Evolutionary conservation across 2,113 vertebrate species (phyloP), one percentile per base, ranked within the genome.

Genomic region (Ctenodactylus gundi): DNA sequence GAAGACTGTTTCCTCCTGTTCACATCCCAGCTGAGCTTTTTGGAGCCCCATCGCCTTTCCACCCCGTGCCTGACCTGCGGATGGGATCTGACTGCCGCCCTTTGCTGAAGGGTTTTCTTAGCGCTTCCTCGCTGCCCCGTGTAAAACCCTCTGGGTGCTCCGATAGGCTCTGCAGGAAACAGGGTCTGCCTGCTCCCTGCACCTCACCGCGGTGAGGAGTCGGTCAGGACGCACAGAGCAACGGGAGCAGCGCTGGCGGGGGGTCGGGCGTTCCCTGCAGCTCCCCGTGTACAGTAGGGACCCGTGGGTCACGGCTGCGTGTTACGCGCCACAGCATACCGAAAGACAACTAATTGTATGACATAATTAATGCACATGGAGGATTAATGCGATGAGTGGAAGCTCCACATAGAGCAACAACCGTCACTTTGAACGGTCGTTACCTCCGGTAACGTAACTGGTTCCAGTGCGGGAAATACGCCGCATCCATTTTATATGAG

Each of bases 41-140:
- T 18, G 85, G 15, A 92, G 67, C 46, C 76, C 29, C 8, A 41
- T 94, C 93, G 41, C 77, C 96, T 29, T 27, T 94, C 92, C 96
- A 94, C 97, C 95, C 95, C 97, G 95, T 97, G 90, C 62, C 46
- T 98, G 92, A 97, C 96, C 89, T 93, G 95, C 90, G 68, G 70
- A 75, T 94, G 49, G 94, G 97, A 87, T 95, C 92, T 97, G 17
- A 95, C 96, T 97, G 87, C 96, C 98, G 93, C 73, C n/a, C 91
- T 97, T 97, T 98, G 93, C 83, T 96, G 85, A 95, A 96, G 97
- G 97, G 92, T 98, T 87, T 96, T 97, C 93, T 95, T 96, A 94
- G 85, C 88, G 55, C 10, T 18, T 97, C 97, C 97, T 98, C 96
- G 53, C 93, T 95, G 94, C 94, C 85, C 87, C 65, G 94, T 53